Conservation (phyloP, 2,113 vertebrate species). For the Rhynchomys soricoides region DNA sequence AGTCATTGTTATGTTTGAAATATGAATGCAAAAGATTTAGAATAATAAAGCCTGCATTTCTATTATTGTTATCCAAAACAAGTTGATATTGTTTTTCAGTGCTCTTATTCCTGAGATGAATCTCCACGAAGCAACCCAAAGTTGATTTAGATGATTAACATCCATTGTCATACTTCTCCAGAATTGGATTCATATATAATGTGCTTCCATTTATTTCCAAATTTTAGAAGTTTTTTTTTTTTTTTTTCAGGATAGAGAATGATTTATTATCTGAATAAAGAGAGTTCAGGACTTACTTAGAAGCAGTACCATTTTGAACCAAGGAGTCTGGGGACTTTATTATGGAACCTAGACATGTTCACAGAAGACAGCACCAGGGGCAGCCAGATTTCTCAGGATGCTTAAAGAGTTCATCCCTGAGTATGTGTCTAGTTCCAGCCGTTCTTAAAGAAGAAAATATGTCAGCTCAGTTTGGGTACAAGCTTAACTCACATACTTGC, state of each 20-base stretch:
- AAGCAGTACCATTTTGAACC: neutral
- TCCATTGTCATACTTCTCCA: neutral
- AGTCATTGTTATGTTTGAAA: constrained; percentile 28
- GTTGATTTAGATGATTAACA: neutral
- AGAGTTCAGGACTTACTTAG: neutral
- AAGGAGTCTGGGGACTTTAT: neutral
- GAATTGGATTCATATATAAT: neutral
- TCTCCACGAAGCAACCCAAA: neutral
- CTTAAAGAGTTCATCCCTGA: neutral
- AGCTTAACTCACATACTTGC: neutral
- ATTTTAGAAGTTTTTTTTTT: neutral
- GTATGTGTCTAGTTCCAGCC: too few relatives aligned
- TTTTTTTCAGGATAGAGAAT: neutral
- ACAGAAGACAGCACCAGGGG: neutral
- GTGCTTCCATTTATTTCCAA: constrained; percentile 28
- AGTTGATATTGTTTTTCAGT: neutral
- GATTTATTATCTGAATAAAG: neutral
- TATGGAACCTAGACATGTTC: neutral
- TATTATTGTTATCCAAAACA: constrained; percentile 22
- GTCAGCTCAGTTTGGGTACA: neutral
- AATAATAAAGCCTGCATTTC: neutral
- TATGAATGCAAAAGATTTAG: neutral
- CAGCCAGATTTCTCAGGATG: neutral
- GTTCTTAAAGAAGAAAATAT: neutral
- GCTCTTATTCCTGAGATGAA: neutral